These are phyloP conservation scores for Harpalus rubripes DNA, from an alignment of 2,888 invertebrate genomes.

Conservation along the genomic window DNA sequence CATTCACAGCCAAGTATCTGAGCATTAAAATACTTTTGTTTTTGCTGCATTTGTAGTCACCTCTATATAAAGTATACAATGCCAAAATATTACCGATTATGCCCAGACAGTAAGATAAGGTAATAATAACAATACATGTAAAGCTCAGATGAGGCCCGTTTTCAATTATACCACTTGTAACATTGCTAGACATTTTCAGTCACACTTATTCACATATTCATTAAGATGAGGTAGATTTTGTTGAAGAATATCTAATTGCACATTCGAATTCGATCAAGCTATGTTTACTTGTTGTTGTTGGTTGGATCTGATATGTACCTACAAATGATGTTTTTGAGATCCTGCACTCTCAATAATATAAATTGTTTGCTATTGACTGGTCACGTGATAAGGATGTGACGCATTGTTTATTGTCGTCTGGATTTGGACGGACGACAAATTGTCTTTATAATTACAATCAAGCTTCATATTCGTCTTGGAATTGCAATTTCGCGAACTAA, in stretches of 20 bases:
- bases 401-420: conserved; percentile 55
- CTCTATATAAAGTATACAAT: conserved; percentile 85
- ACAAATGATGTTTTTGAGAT: conserved; percentile 30
- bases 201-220: conserved; percentile 43
- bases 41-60: conserved; percentile 84
- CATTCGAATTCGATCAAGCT: too few species aligned
- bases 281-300: conserved; percentile 17
- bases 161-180: not conserved
- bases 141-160: not conserved
- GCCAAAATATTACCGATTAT: conserved; percentile 89
- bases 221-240: conserved; percentile 13
- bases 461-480: not conserved
- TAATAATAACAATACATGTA: conserved; percentile 76
- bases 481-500: not conserved
- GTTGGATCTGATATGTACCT: conserved; percentile 28
- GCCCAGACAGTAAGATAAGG: conserved; percentile 83
- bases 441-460: conserved; percentile 38
- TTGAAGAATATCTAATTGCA: not conserved
- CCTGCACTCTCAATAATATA: conserved; percentile 40
- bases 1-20: conserved; percentile 88
- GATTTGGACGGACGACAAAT: conserved; percentile 36
- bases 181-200: conserved; percentile 26
- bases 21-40: conserved; percentile 90
- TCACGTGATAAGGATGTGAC: conserved; percentile 52
- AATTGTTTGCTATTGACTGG: conserved; percentile 50